phyloP scores from a whole-genome alignment of 2,797 vertebrate genomes.

The Eutrigla gurnardus region DNA sequence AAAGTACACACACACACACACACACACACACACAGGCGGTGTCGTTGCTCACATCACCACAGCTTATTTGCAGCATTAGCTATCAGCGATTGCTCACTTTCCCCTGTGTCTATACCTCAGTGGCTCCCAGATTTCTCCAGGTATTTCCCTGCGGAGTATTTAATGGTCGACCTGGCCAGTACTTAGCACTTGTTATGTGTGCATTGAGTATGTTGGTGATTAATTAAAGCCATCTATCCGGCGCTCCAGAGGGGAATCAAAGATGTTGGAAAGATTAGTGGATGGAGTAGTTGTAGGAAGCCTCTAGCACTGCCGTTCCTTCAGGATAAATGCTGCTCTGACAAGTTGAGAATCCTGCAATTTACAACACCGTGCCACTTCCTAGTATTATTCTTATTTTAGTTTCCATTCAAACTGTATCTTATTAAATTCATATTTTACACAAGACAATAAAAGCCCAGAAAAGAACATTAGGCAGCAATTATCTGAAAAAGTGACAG shows the following conservation, averaged over 20 bases:
- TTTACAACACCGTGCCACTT: background rate
- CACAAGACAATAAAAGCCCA: background rate
- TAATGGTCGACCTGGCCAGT: conserved; percentile 54
- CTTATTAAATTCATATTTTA: background rate
- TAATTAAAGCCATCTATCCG: conserved; percentile 74
- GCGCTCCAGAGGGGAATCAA: conserved; percentile 60
- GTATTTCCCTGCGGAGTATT: conserved; percentile 61
- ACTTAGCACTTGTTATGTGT: conserved; percentile 69
- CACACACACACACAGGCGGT: background rate
- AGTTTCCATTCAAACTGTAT: background rate
- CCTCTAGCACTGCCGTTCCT: conserved; percentile 7
- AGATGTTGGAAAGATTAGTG: conserved; percentile 55
- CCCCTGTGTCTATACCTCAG: conserved; percentile 41
- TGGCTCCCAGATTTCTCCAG: conserved; percentile 49
- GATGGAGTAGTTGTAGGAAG: conserved; percentile 32
- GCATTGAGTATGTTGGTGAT: conserved; percentile 65
- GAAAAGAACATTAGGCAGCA: background rate
- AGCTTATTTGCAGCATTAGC: conserved; percentile 28
- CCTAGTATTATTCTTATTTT: background rate
- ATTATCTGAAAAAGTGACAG: background rate
- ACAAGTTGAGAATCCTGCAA: no score
- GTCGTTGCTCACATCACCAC: conserved; percentile 26
- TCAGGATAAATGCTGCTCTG: conserved; percentile 15
- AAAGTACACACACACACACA: background rate
- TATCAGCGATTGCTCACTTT: conserved; percentile 26